phyloP scores from a whole-genome alignment of 1,140 invertebrate species.

The Drepana arcuata region DNA sequence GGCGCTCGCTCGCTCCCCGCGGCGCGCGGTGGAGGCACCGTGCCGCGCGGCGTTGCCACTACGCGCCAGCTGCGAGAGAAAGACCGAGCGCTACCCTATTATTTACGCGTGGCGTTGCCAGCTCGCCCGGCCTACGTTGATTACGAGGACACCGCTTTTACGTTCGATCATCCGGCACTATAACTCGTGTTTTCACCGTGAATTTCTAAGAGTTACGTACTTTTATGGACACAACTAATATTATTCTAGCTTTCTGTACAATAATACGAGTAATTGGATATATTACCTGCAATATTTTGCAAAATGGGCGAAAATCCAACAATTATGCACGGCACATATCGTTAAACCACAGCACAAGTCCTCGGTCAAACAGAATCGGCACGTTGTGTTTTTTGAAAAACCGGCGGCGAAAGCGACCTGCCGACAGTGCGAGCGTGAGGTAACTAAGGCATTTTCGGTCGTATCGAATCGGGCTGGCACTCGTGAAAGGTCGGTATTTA shows the following conservation, averaged over 20 bases:
- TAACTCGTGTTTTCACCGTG: conserved; percentile 19
- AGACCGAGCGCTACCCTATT: conserved; percentile 68
- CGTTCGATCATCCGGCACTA: conserved; percentile 61
- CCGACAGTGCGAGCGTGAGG: conserved; percentile 49
- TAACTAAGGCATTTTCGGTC: conserved; percentile 71
- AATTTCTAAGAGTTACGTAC: conserved; percentile 10
- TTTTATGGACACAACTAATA: not conserved
- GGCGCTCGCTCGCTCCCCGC: conserved; percentile 37
- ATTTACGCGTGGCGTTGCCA: conserved; percentile 74
- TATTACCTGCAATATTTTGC: too few species aligned
- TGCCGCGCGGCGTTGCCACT: conserved; percentile 53
- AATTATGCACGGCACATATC: too few species aligned
- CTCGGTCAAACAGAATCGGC: too few species aligned
- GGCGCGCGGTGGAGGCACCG: conserved; percentile 43
- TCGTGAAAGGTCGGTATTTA: conserved; percentile 65
- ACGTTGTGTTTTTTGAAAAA: conserved; percentile 34
- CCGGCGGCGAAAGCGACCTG: conserved; percentile 42
- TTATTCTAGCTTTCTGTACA: not conserved
- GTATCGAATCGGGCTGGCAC: conserved; percentile 63
- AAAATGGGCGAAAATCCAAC: too few species aligned
- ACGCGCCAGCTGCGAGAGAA: conserved; percentile 63
- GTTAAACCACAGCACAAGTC: too few species aligned
- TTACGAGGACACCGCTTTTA: conserved; percentile 71
- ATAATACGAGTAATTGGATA: too few species aligned
- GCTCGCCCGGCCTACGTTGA: conserved; percentile 67